Evolutionary conservation across 2,113 vertebrate genomes (phyloP).

Genomic region (Pongo pygmaeus): DNA sequence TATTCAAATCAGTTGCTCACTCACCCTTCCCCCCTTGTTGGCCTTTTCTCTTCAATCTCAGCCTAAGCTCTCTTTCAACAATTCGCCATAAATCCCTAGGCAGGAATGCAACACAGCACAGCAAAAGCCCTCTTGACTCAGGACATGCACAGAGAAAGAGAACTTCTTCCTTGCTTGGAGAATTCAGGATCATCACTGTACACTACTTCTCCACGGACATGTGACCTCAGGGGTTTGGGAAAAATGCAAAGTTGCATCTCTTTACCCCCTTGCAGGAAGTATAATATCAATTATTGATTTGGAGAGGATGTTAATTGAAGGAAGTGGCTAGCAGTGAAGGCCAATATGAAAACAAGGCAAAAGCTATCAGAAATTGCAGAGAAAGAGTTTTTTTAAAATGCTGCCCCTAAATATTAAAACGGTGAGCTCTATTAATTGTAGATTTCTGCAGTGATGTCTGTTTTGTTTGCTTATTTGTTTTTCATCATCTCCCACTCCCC

Average conservation of each 20-base stretch:
- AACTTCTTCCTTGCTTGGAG: background rate
- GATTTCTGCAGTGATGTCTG: slow-evolving; percentile 30
- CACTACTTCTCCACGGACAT: background rate
- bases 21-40: background rate
- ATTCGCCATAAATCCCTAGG: background rate
- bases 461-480: slow-evolving; percentile 62
- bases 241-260: background rate
- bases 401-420: slow-evolving; percentile 17
- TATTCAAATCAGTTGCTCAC: background rate
- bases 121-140: background rate
- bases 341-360: background rate
- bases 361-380: slow-evolving; percentile 24
- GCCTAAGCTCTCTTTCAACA: background rate
- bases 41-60: background rate
- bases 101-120: background rate
- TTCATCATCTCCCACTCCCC: slow-evolving; percentile 32
- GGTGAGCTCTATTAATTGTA: background rate
- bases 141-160: background rate
- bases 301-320: background rate
- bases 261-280: background rate
- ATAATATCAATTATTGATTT: background rate
- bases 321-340: background rate
- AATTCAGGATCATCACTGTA: background rate
- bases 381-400: background rate
- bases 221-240: background rate